Base-by-base conservation (phyloP, 2,113 vertebrate species). In the Heloderma charlesbogerti region DNA sequence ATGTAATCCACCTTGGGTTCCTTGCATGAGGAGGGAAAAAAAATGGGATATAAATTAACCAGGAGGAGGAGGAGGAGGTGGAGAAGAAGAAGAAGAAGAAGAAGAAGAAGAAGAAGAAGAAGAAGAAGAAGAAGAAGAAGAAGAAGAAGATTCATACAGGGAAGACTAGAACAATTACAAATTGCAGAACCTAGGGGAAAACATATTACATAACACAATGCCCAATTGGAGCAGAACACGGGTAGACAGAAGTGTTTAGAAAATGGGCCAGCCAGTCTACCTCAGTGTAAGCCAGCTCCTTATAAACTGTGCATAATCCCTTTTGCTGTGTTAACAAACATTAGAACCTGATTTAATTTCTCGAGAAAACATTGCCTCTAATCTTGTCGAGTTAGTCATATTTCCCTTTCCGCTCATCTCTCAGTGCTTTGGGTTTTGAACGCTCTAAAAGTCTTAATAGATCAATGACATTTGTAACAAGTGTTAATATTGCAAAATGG, bases 381-480 rank as follows among this genome's bases (percentile, higher is more conserved):
- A 95, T 95, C 94, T 95, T 95, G 94, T 81, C 79, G 90, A 97
- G 96, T 96, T 97, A 96, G 95, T 96, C 97, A 95, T 90, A 92
- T 95, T 93, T 96, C 94, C 92, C 92, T 94, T 95, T 90, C 77
- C 93, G 94, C 89, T 94, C 95, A 75, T 96, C 94, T 89, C 83
- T 92, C 83, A 93, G 37, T 96, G 97, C 96, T 97, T 97, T 97
- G 97, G 96, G 97, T 96, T 92, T 96, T 96, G 96, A 95, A 96
- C 90, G 95, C 95, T 96, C 34, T 4, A 96, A 97, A 97, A 96
- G 96, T 96, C 97, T 98, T 98, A 97, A 98, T 97, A 97, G 97
- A 97, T 97, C 97, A 96, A 94, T 97, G 97, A 98, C 97, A 97
- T 98, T 98, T 97, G 96, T 98, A 98, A 97, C 97, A 97, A 97